These are phyloP conservation scores for Linepithema humile DNA, from an alignment of 1,140 invertebrate genomes.

Conservation along the genomic window DNA sequence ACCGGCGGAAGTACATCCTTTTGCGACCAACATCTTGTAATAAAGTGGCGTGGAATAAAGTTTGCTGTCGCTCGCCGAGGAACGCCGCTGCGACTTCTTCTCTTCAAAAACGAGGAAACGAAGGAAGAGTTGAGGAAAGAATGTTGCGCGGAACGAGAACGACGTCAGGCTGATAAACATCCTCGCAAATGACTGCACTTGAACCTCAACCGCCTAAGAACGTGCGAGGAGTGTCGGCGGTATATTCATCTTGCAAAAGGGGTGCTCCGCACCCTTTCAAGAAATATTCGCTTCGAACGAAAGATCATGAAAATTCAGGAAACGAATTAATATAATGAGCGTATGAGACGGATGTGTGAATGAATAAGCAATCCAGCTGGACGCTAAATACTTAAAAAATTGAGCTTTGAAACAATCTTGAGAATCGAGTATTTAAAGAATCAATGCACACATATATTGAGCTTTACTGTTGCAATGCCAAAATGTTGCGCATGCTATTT, in stretches of 20 bases:
- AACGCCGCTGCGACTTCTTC: slow-evolving; percentile 70
- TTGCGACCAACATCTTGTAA: slow-evolving; percentile 79
- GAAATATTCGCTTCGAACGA: slow-evolving; percentile 8
- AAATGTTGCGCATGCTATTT: slow-evolving; percentile 24
- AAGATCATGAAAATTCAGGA: neutral
- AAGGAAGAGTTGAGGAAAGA: slow-evolving; percentile 61
- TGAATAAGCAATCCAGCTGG: neutral
- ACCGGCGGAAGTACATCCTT: slow-evolving; percentile 73
- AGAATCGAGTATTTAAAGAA: neutral
- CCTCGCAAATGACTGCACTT: slow-evolving; percentile 80
- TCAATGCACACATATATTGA: neutral
- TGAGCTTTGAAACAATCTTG: too few relatives aligned
- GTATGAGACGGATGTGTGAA: neutral
- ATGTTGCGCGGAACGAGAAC: slow-evolving; percentile 65
- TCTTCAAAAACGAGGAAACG: slow-evolving; percentile 27
- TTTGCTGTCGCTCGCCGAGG: slow-evolving; percentile 77
- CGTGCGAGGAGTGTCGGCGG: slow-evolving; percentile 76
- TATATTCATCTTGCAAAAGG: slow-evolving; percentile 76
- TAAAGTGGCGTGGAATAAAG: slow-evolving; percentile 84
- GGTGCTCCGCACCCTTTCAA: slow-evolving; percentile 66
- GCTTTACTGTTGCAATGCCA: neutral
- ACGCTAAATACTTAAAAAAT: too few relatives aligned
- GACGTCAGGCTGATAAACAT: slow-evolving; percentile 76
- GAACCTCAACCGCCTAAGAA: slow-evolving; percentile 76
- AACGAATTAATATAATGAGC: neutral